Evolutionary conservation across 2,888 invertebrate genomes (phyloP).

Genomic region (Lasioglossum malachurum): DNA sequence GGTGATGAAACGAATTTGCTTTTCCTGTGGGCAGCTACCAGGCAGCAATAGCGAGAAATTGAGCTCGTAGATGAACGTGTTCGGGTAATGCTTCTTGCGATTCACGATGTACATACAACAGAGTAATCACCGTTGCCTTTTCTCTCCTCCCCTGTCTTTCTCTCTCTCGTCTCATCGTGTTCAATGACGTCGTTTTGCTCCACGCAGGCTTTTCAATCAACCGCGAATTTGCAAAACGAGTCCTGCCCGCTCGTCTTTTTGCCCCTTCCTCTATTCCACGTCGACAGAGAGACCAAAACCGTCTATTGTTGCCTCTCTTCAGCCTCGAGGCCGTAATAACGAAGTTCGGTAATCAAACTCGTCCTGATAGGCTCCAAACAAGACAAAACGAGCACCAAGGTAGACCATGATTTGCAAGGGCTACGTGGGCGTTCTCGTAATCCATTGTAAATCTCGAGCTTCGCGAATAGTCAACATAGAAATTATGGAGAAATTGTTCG

Average conservation of each 20-base stretch:
- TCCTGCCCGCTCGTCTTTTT: conserved; percentile 42
- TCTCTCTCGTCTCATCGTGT: conserved; percentile 32
- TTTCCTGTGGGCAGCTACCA: conserved; percentile 34
- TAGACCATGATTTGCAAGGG: conserved; percentile 62
- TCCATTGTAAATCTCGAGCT: conserved; percentile 68
- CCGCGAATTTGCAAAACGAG: conserved; percentile 80
- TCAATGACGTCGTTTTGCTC: conserved; percentile 49
- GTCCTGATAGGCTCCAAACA: conserved; percentile 67
- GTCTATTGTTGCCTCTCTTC: conserved; percentile 21
- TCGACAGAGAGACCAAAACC: background rate
- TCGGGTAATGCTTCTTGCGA: conserved; percentile 29
- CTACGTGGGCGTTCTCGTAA: conserved; percentile 74
- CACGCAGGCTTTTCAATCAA: conserved; percentile 78
- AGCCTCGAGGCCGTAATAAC: conserved; percentile 71
- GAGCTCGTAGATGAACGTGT: conserved; percentile 36
- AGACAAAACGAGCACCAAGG: conserved; percentile 33
- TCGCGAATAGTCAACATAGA: conserved; percentile 64
- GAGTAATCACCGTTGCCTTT: conserved; percentile 67
- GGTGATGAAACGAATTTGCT: conserved; percentile 51
- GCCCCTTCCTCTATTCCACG: background rate
- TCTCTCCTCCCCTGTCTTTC: background rate
- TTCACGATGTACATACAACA: conserved; percentile 56
- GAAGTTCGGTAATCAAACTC: conserved; percentile 78
- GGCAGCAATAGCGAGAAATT: conserved; percentile 30
- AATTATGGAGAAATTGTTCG: conserved; percentile 49